These are phyloP conservation scores for Marmota flaviventris DNA, from an alignment of 2,113 vertebrate species.

Conservation along the genomic window DNA sequence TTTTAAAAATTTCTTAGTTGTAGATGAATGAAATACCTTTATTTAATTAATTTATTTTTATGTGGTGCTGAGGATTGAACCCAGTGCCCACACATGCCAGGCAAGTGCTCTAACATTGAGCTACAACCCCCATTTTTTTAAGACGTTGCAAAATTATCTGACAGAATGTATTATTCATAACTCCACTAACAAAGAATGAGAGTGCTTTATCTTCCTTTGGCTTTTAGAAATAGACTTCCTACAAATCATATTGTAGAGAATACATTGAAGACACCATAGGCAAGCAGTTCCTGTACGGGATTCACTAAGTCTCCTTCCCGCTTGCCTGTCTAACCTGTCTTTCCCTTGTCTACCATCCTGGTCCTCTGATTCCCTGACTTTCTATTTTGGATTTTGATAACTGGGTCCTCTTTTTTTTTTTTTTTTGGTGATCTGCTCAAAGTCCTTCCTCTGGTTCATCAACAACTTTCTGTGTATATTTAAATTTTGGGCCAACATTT, in stretches of 20 bases:
- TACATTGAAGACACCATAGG: background rate
- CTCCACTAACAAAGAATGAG: background rate
- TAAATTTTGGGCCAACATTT: slow-evolving; percentile 39
- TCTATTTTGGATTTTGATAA: slow-evolving; percentile 2
- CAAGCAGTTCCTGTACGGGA: background rate
- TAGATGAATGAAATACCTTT: too few relatives aligned
- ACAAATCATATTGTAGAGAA: background rate
- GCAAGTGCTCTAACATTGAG: too few relatives aligned
- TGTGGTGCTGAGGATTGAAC: too few relatives aligned
- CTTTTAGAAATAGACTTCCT: background rate
- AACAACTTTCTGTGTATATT: background rate
- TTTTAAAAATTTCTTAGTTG: too few relatives aligned
- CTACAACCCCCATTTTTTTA: background rate
- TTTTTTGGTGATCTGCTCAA: background rate
- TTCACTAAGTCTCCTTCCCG: background rate
- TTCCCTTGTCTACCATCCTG: background rate
- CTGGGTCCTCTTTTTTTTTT: background rate
- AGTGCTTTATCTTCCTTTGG: background rate
- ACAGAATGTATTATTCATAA: background rate
- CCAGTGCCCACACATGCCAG: too few relatives aligned
- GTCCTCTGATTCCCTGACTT: background rate
- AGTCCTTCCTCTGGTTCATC: background rate
- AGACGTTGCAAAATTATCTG: background rate
- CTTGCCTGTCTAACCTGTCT: background rate
- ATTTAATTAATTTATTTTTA: too few relatives aligned